Evolutionary conservation across 2,888 invertebrate species (phyloP), one percentile per base, ranked within the genome.

Genomic region (Agrypnus murinus): DNA sequence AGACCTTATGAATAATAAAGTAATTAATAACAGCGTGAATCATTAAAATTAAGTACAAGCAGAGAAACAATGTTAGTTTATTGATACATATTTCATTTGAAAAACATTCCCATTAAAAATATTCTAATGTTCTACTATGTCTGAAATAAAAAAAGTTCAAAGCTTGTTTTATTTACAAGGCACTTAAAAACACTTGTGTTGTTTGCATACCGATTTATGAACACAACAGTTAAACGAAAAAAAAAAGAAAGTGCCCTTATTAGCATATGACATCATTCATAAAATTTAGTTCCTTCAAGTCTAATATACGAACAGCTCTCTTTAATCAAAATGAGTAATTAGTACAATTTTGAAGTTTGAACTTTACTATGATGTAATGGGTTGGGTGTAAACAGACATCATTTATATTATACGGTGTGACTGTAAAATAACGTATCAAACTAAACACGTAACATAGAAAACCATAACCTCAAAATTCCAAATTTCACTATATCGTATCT

Each of bases 11-110:
- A 55, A 65, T 65, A 65, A 65, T 65, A 55, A 65, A 67, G 36
- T 57, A 69, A 69, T 69, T 69, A 69, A 57, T 62, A 63, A 63
- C 55, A 55, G 63, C 63, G 46, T 58, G 68, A 69, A 69, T 69
- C 62, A 63, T 63, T 69, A 63, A 69, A 63, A 43, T 19, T 63
- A 36, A 62, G 32, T 43, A 53, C 50, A 62, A 68, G 53, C 36
- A 25, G 25, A 3, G 43, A 55, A 69, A 69, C 46, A 46, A 46
- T 58, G 68, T 62, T 55, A 63, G 62, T 36, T 46, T 45, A 43
- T 25, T 62, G 60, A 68, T 63, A 57, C 5, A 25, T 69, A 69
- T 69, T 50, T 58, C 31, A 46, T 45, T 15, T 32, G 25, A 17
- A 25, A 43, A 57, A 43, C 38, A 48, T 25, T 69, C 36, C 36